Percentiles rank a stretch among this genome's conserved stretches.
Evolutionary conservation across 2,888 invertebrate species (phyloP).

Genomic region (Apamea epomidion): DNA sequence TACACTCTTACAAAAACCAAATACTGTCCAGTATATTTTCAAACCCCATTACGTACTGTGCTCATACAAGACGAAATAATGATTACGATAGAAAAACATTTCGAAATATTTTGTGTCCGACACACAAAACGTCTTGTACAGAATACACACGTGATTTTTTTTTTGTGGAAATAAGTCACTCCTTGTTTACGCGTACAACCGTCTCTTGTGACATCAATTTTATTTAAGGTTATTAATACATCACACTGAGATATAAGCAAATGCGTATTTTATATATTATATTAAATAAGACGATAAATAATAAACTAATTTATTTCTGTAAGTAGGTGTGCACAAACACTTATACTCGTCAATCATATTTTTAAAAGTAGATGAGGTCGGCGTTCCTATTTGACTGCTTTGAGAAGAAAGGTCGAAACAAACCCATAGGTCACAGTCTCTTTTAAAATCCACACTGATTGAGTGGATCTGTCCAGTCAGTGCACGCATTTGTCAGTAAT

Average conservation of each 20-base stretch:
- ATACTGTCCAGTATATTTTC: not conserved
- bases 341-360: too few relatives aligned
- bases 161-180: not conserved
- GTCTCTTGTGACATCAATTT: not conserved
- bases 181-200: not conserved
- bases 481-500: not conserved
- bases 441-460: not conserved
- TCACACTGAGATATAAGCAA: not conserved
- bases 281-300: not conserved
- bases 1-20: not conserved
- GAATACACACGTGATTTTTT: not conserved
- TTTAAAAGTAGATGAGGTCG: not conserved
- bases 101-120: conserved; percentile 4
- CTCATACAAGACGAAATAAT: not conserved
- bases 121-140: not conserved
- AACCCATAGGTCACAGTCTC: not conserved
- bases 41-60: not conserved
- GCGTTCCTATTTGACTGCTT: not conserved
- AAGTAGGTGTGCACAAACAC: not conserved
- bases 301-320: not conserved
- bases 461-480: not conserved
- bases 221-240: not conserved
- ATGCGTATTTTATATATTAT: not conserved
- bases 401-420: not conserved
- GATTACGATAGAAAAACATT: conserved; percentile 20